Conservation (phyloP, 1,140 invertebrate species). For the Papilio machaon region DNA sequence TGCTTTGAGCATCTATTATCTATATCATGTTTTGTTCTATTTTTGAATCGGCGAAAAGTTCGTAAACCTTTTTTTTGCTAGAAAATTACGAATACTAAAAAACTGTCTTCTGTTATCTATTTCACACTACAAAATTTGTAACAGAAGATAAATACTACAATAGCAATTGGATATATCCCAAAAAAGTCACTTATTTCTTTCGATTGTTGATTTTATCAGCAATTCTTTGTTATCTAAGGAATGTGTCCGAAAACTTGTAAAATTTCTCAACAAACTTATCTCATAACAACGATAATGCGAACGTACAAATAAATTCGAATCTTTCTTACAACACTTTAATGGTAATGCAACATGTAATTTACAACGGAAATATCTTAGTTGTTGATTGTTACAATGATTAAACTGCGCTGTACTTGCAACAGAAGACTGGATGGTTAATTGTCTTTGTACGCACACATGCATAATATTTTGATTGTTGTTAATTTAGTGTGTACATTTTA, state of each 20-base stretch:
- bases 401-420: conserved; percentile 16
- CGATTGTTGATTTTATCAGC: neutral
- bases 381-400: conserved; percentile 24
- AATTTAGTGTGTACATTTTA: neutral
- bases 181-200: neutral
- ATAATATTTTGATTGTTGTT: conserved; percentile 11
- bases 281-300: conserved; percentile 44
- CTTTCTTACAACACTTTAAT: neutral
- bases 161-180: conserved; percentile 39
- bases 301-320: neutral
- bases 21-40: conserved; percentile 28
- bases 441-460: neutral
- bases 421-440: neutral
- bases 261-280: conserved; percentile 52
- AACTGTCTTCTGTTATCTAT: conserved; percentile 3
- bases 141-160: conserved; percentile 19
- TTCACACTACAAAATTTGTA: neutral
- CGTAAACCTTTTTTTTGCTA: conserved; percentile 42
- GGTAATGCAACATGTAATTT: neutral
- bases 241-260: conserved; percentile 50
- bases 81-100: neutral
- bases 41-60: conserved; percentile 44
- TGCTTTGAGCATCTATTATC: conserved; percentile 20
- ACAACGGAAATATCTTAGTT: conserved; percentile 25
- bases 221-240: conserved; percentile 40